Base-by-base conservation (phyloP, 2,113 vertebrate genomes). In the Archilochus colubris region DNA sequence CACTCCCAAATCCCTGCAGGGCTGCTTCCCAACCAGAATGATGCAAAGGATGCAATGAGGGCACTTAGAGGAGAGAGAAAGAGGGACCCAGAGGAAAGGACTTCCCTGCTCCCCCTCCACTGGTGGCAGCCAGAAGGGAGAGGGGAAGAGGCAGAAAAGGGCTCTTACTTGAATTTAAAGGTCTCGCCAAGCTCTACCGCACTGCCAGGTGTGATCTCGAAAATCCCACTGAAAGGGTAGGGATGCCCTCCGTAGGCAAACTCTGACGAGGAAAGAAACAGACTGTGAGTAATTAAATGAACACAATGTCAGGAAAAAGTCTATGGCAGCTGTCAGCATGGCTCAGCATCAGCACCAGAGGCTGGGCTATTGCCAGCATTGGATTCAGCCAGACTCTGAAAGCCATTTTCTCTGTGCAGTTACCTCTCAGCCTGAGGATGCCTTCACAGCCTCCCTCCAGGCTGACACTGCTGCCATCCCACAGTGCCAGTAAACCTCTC, bases 201-300 rank as follows among this genome's bases (percentile, higher is more conserved):
- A 51, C 98, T 99, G 73, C 99, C 99, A 38, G 99, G 99, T 89
- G 97, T 99, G 97, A 99, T 99, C 95, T 99, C 99, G 70, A 99
- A 99, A 97, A 99, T 99, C 73, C 99, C 99, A 94, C 99, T 99
- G 97, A 99, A 99, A 68, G 99, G 98, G 94, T 99, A 99, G 8
- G 99, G 99, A 91, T 99, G 99, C 53, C 99, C 99, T 72, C 99
- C 99, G 79, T 99, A 99, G 94, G 99, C 99, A 98, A 99, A 99
- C 81, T 99, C 99, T 99, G 95, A 82, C 36, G 96, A 94, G 66
- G 85, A 95, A 95, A 96, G 90, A 97, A 94, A 97, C 88, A 96
- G 64, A 95, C 80, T 75, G 93, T 96, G 89, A 96, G 88, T 82
- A 92, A 93, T 51, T 43, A 58, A 94, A 89, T 93, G 44, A 90